These are phyloP conservation scores for Apamea sordens DNA, from an alignment of 2,888 invertebrate genomes.

Conservation along the genomic window DNA sequence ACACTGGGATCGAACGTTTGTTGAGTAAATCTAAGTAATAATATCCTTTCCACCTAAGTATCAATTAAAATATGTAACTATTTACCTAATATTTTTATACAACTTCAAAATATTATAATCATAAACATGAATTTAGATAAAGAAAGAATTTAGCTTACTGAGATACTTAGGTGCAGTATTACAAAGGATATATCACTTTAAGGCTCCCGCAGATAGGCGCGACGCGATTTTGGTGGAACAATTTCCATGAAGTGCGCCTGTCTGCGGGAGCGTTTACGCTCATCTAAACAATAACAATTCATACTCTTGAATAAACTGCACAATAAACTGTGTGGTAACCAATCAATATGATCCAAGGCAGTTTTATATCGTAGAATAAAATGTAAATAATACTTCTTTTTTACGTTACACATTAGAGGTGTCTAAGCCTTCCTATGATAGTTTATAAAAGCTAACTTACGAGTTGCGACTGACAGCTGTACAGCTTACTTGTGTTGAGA, in stretches of 20 bases:
- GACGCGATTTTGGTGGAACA: background rate
- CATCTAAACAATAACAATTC: slow-evolving; percentile 56
- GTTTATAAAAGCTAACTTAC: slow-evolving; percentile 79
- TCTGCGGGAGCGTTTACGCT: slow-evolving; percentile 2
- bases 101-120: slow-evolving; percentile 25
- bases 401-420: slow-evolving; percentile 67
- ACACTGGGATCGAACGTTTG: slow-evolving; percentile 60
- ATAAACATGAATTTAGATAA: slow-evolving; percentile 15
- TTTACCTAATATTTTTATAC: slow-evolving; percentile 37
- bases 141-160: slow-evolving; percentile 15
- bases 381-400: slow-evolving; percentile 81
- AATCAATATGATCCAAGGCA: slow-evolving; percentile 62
- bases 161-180: slow-evolving; percentile 42
- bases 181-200: slow-evolving; percentile 45
- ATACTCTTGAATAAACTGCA: slow-evolving; percentile 59
- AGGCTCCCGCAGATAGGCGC: background rate
- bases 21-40: slow-evolving; percentile 33
- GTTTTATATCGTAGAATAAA: slow-evolving; percentile 70
- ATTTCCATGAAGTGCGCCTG: background rate
- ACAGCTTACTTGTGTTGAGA: slow-evolving; percentile 67
- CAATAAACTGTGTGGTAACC: slow-evolving; percentile 62
- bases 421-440: slow-evolving; percentile 70
- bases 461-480: slow-evolving; percentile 70
- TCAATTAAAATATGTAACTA: slow-evolving; percentile 29
- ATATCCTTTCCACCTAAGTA: slow-evolving; percentile 42